Evolutionary conservation across 2,888 invertebrate genomes (phyloP), one percentile per base, ranked within the genome.

Genomic region (Sisyra nigra): DNA sequence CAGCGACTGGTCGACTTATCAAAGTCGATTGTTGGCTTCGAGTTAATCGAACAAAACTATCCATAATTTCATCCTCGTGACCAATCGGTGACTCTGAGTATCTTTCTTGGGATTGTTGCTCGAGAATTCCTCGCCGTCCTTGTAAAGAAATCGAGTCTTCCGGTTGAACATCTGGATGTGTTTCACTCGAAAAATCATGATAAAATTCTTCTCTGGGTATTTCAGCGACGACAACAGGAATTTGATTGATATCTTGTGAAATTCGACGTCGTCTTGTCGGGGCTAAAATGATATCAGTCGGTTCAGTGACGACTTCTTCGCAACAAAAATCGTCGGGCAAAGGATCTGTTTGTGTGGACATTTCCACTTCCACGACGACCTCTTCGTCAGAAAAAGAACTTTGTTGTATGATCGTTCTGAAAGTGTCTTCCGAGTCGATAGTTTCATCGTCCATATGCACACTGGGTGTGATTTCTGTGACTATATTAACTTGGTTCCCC

Each of bases 321-420:
- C 75, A 76, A 48, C 74, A 71, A 45, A 80, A 74, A 52, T 84
- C 85, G 52, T 85, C 84, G 0, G 84, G 83, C 35, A 87, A 58
- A 1, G 86, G 85, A 61, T 88, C 87, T 1, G 87, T 88, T 63
- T 88, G 87, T 1, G 84, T 85, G 1, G 83, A 85, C 4, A 81
- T 79, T 55, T 82, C 81, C 17, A 76, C 76, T 60, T 84, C 84
- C 47, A 71, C 57, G 15, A 68, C 54, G 48, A 65, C 59, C 39
- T 66, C 63, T 9, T 52, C 48, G 10, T 44, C 45, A 41, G 42
- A 31, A 24, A 24, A 24, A 24, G 24, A 24, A 3, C 7, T 7
- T 24, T 24, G 24, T 24, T 24, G 24, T 7, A 24, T 24, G 5
- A 24, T 7, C 24, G 24, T n/a, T n/a, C 15, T 8, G 17, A 14